These are phyloP conservation scores for Aramus guarauna DNA, from an alignment of 2,113 vertebrate genomes.

Conservation along the genomic window DNA sequence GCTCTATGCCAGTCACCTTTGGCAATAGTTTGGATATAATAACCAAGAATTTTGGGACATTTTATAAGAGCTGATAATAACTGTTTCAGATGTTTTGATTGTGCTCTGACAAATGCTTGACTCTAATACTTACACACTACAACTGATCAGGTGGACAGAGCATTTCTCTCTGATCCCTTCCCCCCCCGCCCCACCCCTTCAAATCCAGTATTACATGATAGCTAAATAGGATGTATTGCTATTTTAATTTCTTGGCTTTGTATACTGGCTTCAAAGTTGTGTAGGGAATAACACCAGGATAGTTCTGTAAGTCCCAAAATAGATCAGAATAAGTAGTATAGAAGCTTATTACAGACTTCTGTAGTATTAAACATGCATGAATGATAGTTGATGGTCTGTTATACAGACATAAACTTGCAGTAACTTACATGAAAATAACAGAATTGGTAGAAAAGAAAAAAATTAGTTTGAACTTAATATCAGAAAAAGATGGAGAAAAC, in stretches of 20 bases:
- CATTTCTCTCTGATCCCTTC: neutral
- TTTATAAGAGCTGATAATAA: neutral
- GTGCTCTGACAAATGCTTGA: neutral
- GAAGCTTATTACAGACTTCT: neutral
- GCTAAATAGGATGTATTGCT: neutral
- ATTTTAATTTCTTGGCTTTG: neutral
- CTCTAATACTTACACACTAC: neutral
- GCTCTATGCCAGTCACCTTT: neutral
- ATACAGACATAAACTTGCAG: neutral
- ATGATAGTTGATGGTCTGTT: neutral
- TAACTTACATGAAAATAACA: neutral
- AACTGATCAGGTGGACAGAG: neutral
- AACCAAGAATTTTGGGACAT: neutral
- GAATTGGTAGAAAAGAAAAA: neutral
- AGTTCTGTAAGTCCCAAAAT: neutral
- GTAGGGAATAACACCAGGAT: neutral
- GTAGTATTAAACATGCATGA: neutral
- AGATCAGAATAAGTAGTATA: neutral
- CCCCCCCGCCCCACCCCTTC: fast-evolving
- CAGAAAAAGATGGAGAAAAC: neutral
- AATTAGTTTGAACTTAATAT: neutral
- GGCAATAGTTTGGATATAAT: neutral
- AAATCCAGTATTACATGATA: neutral
- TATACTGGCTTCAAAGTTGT: neutral
- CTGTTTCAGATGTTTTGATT: neutral